phyloP scores from a whole-genome alignment of 1,140 invertebrate genomes.

The Zaprionus capensis region DNA sequence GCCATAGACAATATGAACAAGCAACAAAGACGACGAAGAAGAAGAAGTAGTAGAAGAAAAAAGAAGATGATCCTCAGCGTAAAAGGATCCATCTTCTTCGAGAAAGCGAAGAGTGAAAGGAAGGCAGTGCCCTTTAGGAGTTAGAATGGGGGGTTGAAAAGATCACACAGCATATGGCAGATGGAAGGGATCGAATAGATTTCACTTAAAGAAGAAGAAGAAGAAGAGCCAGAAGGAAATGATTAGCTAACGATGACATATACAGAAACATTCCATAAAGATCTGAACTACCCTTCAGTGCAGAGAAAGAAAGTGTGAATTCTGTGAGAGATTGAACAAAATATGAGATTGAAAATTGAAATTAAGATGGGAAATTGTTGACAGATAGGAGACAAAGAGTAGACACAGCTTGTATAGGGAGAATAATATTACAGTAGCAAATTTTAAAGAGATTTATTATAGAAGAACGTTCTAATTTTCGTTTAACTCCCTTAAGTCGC shows the following conservation, averaged over 20 bases:
- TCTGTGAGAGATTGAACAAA: background rate
- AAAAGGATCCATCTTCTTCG: conserved; percentile 67
- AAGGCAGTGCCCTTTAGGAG: background rate
- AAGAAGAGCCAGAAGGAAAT: conserved; percentile 48
- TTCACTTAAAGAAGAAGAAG: background rate
- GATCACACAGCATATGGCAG: conserved; percentile 47
- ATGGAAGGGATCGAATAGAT: background rate
- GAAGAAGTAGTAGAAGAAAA: conserved; percentile 39
- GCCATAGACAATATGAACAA: conserved; percentile 42
- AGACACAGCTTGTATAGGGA: background rate
- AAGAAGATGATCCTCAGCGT: conserved; percentile 61
- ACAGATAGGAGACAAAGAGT: background rate
- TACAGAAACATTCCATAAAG: conserved; percentile 22
- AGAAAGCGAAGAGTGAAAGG: background rate
- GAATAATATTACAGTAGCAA: background rate
- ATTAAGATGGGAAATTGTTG: conserved; percentile 4
- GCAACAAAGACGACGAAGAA: conserved; percentile 29
- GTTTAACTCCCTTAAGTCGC: rapidly evolving
- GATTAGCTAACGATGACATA: conserved; percentile 78
- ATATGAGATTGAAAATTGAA: background rate
- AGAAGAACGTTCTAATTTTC: background rate
- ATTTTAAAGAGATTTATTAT: background rate
- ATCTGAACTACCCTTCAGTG: background rate
- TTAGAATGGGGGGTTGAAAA: background rate
- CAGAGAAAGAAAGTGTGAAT: conserved; percentile 21